Base-by-base conservation (phyloP, 2,888 invertebrate species). In the Hydriomena furcata region DNA sequence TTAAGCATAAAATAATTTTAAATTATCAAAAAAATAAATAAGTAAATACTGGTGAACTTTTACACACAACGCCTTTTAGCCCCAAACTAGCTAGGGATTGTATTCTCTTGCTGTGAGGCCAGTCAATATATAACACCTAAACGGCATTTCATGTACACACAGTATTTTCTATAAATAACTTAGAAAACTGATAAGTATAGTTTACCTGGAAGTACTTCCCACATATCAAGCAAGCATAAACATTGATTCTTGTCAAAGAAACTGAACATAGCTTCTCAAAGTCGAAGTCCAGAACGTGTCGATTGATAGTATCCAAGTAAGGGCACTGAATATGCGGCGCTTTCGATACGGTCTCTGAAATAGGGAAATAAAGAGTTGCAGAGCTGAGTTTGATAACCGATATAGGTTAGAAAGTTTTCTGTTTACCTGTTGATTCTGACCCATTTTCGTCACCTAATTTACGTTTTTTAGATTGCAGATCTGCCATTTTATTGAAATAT, bases 221-320 rank as follows among this genome's bases (percentile, higher is more conserved):
- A 83, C 99, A 99, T 0, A 99, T 98, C 52, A 99, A 92, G 76
- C 99, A 99, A 5, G 99, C 99, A 81, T 99, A 99, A 23, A 99
- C 99, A 91, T 99, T 99, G 65, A 99, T 98, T 71, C 99, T 94
- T 0, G 99, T 99, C 55, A 99, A 82, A 0, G 99, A 99, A 25
- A 99, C 96, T 0, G 99, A 99, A 79, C 99, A 99, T 13, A 99
- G 85, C 81, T 99, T 99, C 84, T 99, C 99, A 90, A 99, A 99
- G 89, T 99, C 99, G 90, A 99, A 99, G 86, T 99, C 99, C 54
- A 99, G 84, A 54, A 98, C 94, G 68, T 98, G 97, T 42, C 99
- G 92, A 82, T 99, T 99, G 54, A 99, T 99, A 0, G 99, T 99
- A 74, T 99, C 99, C 70, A 99, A 89, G 77, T 99, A 99, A 0